Evolutionary conservation across 2,797 vertebrate species (phyloP).

Genomic region (Perodicticus potto): DNA sequence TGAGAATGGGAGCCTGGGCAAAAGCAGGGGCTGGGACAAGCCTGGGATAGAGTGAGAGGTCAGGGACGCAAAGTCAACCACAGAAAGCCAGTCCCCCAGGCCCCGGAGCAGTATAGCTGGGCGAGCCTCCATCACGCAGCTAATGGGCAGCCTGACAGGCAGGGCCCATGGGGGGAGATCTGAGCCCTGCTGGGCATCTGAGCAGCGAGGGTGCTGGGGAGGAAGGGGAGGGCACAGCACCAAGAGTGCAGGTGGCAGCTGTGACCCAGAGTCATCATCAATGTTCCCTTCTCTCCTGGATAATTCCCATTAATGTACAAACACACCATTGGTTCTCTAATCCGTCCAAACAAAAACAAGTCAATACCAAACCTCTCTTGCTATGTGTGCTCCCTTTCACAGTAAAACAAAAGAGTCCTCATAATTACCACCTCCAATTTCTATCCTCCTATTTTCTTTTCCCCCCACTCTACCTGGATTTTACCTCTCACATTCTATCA

Average conservation of each 20-base stretch:
- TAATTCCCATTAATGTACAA: not conserved
- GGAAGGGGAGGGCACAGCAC: not conserved
- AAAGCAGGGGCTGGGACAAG: not conserved
- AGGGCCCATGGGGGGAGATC: not conserved
- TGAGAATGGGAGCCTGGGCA: not conserved
- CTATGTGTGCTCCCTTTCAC: not conserved
- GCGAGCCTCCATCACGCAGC: not conserved
- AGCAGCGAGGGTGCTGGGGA: rapidly evolving
- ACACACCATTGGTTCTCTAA: not conserved
- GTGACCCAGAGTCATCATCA: not conserved
- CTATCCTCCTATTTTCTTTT: not conserved
- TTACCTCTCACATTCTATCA: rapidly evolving
- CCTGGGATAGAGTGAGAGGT: not conserved
- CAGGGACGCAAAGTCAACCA: not conserved
- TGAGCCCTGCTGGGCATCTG: not conserved
- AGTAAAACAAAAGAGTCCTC: not conserved
- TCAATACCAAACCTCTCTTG: not conserved
- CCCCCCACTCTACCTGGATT: not conserved
- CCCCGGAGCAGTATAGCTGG: not conserved
- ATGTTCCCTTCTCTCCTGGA: not conserved
- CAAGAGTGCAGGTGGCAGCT: not conserved
- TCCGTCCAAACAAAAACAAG: not conserved
- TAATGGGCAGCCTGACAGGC: not conserved
- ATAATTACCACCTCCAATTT: not conserved
- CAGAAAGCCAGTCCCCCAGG: not conserved